Conservation (phyloP, 2,797 vertebrate species). For the Crypturellus tataupa region DNA sequence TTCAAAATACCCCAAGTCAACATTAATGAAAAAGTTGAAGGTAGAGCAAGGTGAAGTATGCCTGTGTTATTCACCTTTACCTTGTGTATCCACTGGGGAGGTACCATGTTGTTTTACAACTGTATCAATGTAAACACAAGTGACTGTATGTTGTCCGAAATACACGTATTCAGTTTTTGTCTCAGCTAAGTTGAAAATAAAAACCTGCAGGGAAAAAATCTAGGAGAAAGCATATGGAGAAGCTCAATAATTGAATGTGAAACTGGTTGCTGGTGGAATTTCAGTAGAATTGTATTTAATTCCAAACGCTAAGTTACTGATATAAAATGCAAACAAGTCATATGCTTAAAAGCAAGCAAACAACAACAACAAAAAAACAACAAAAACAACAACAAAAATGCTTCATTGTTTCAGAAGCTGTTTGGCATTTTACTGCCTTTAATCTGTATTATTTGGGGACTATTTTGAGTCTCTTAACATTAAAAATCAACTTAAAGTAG, state of each 20-base stretch:
- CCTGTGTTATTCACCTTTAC: conserved; percentile 23
- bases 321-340: conserved; percentile 66
- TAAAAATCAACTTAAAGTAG: conserved; percentile 55
- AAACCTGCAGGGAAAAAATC: conserved; percentile 45
- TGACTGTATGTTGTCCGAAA: conserved; percentile 47
- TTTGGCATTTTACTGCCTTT: conserved; percentile 75
- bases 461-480: conserved; percentile 69
- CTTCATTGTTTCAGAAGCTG: conserved; percentile 79
- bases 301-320: conserved; percentile 59
- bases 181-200: conserved; percentile 49
- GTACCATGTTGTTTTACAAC: conserved; percentile 30
- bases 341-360: not conserved
- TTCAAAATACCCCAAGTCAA: conserved; percentile 50
- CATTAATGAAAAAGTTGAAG: conserved; percentile 39
- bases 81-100: conserved; percentile 17
- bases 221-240: conserved; percentile 47
- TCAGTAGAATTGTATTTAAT: conserved; percentile 68
- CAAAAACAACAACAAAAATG: not conserved
- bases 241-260: conserved; percentile 41
- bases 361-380: conserved; percentile 6
- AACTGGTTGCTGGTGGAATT: conserved; percentile 79
- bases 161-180: conserved; percentile 16
- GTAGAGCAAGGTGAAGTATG: conserved; percentile 46
- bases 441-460: conserved; percentile 51
- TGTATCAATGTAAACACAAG: conserved; percentile 23